Evolutionary conservation across 2,113 vertebrate genomes (phyloP).

Genomic region (Bos javanicus): DNA sequence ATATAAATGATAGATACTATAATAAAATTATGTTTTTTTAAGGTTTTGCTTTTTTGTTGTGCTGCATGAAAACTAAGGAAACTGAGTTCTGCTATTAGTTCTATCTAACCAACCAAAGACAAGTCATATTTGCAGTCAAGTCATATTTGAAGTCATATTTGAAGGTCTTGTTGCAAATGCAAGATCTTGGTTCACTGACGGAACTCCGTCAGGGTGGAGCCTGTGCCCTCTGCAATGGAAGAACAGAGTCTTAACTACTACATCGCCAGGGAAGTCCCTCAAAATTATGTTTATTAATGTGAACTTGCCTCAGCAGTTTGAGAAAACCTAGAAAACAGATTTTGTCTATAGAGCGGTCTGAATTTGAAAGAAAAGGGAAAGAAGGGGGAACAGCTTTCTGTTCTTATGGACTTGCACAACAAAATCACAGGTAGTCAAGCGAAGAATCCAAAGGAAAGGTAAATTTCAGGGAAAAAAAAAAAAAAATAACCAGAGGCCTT

Average conservation of each 20-base stretch:
- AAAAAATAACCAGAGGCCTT: not conserved
- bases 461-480: not conserved
- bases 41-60: not conserved
- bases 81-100: not conserved
- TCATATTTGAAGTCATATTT: too few relatives aligned
- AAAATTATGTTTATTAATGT: not conserved
- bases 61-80: not conserved
- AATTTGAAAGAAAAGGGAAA: conserved; percentile 10
- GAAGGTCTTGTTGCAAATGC: not conserved
- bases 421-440: not conserved
- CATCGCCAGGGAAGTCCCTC: not conserved
- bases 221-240: not conserved
- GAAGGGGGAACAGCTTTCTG: not conserved
- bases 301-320: conserved; percentile 10
- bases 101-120: not conserved
- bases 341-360: not conserved
- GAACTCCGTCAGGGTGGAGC: not conserved
- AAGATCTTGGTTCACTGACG: not conserved
- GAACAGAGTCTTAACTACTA: not conserved
- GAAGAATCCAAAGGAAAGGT: not conserved
- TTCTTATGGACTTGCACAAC: not conserved
- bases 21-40: not conserved
- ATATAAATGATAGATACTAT: not conserved
- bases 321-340: conserved; percentile 1
- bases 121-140: not conserved